These are phyloP conservation scores for Amyelois transitella DNA, from an alignment of 1,140 invertebrate species.

Conservation along the genomic window DNA sequence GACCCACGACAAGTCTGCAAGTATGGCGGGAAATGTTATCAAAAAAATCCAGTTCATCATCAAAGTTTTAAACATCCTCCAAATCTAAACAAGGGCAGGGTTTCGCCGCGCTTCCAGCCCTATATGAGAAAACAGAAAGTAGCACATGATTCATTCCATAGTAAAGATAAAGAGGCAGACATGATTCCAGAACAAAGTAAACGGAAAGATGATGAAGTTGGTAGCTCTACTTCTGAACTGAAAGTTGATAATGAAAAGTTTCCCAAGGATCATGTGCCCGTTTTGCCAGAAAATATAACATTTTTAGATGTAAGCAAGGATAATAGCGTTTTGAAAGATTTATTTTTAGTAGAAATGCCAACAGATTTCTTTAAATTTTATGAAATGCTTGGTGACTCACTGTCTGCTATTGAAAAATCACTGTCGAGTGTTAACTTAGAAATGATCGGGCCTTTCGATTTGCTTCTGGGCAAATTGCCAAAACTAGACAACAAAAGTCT, in stretches of 20 bases:
- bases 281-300: conserved; percentile 17
- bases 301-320: conserved; percentile 39
- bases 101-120: neutral
- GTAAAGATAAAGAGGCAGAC: neutral
- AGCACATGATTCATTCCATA: neutral
- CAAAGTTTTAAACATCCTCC: conserved; percentile 86
- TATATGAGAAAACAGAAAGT: neutral
- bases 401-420: conserved; percentile 75
- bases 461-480: conserved; percentile 81
- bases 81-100: conserved; percentile 33
- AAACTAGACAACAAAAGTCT: conserved; percentile 76
- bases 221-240: neutral
- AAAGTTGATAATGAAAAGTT: neutral
- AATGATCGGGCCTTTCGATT: conserved; percentile 91
- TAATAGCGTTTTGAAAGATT: conserved; percentile 77
- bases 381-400: conserved; percentile 75
- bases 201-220: neutral
- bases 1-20: conserved; percentile 77
- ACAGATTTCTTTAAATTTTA: conserved; percentile 91
- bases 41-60: conserved; percentile 86
- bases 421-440: conserved; percentile 80
- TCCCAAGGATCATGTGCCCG: neutral
- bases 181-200: neutral
- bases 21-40: conserved; percentile 88
- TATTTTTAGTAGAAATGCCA: conserved; percentile 92